Conservation (phyloP, 1,140 invertebrate genomes). For the Nasonia vitripennis region DNA sequence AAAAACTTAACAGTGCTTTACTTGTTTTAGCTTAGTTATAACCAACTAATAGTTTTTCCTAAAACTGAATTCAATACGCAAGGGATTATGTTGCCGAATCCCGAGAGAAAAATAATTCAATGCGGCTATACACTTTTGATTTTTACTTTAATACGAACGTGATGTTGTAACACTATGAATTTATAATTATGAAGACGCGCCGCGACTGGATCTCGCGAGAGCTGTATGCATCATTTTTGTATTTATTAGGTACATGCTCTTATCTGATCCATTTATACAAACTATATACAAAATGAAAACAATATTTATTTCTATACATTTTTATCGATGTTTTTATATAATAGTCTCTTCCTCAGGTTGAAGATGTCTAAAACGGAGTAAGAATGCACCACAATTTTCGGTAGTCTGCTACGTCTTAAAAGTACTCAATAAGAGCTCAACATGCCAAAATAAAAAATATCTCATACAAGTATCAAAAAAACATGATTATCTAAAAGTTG, state of each 20-base stretch:
- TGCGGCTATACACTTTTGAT: slow-evolving; percentile 13
- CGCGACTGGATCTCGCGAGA: not conserved
- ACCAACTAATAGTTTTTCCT: not conserved
- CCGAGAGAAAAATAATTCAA: not conserved
- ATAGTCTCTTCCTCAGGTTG: slow-evolving; percentile 4
- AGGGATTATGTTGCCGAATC: not conserved
- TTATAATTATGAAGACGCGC: slow-evolving; percentile 15
- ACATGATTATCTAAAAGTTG: not conserved
- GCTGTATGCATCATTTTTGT: not conserved
- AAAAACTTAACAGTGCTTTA: not conserved
- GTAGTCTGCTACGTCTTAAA: not conserved
- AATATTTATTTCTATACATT: slow-evolving; percentile 56
- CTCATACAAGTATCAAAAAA: not conserved
- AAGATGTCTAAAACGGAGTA: not conserved
- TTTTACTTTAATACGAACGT: slow-evolving; percentile 10
- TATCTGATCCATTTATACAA: slow-evolving; percentile 63
- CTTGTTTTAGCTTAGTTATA: not conserved
- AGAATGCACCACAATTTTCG: slow-evolving; percentile 34
- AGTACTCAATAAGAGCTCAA: not conserved
- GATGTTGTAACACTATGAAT: slow-evolving; percentile 15
- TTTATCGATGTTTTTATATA: slow-evolving; percentile 36
- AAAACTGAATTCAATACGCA: not conserved
- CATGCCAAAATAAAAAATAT: not conserved
- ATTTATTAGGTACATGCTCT: slow-evolving; percentile 24
- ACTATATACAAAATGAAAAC: slow-evolving; percentile 68